phyloP scores from a whole-genome alignment of 2,888 invertebrate genomes.

The Chirona hameri region DNA sequence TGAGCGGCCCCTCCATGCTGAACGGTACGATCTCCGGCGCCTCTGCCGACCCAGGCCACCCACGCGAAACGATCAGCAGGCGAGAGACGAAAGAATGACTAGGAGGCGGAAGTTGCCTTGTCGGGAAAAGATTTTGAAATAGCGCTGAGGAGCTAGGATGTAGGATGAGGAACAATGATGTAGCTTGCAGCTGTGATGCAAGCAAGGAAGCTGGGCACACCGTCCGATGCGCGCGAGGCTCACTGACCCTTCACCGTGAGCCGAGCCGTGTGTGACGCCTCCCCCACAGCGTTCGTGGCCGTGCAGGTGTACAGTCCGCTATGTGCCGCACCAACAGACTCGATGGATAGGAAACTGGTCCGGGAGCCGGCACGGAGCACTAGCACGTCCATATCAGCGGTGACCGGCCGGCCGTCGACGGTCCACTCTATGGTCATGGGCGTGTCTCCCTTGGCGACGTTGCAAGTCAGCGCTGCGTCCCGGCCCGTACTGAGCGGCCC shows the following conservation, averaged over 20 bases:
- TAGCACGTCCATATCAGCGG: conserved; percentile 40
- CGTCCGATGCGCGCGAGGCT: background rate
- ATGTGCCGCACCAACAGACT: conserved; percentile 45
- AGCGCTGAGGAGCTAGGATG: too few species aligned
- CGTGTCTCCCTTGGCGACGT: conserved; percentile 44
- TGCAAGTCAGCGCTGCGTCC: conserved; percentile 50
- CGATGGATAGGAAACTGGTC: conserved; percentile 37
- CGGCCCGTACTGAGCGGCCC: conserved; percentile 68
- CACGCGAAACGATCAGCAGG: too few species aligned
- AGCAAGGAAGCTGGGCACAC: too few species aligned
- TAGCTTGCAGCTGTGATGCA: too few species aligned
- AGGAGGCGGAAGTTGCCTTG: too few species aligned
- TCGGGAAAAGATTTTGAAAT: too few species aligned
- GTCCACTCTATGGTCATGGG: conserved; percentile 49
- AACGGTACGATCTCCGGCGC: background rate
- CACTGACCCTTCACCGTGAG: conserved; percentile 51
- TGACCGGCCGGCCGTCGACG: conserved; percentile 41
- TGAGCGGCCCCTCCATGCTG: background rate
- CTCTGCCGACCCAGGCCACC: background rate
- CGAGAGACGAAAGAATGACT: too few species aligned
- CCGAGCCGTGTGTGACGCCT: conserved; percentile 47
- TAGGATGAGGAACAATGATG: too few species aligned
- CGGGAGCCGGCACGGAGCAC: conserved; percentile 40
- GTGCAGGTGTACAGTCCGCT: conserved; percentile 56
- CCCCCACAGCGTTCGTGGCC: conserved; percentile 51